A percentile compares a stretch with the other conserved stretches of the same genome.
These are phyloP conservation scores for Cordilura impudica DNA, from an alignment of 2,888 invertebrate genomes.

Conservation along the genomic window DNA sequence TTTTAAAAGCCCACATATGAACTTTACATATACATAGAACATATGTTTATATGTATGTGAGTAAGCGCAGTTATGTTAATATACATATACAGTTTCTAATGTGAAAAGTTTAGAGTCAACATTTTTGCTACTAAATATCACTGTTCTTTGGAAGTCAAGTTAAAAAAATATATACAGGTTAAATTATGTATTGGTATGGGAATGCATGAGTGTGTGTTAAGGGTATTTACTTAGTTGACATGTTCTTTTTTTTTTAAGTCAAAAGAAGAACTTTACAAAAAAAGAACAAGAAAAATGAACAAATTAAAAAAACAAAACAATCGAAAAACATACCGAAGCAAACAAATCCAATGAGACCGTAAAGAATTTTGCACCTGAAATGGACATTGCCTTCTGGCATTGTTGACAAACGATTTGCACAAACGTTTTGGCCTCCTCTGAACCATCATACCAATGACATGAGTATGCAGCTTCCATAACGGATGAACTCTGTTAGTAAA, in stretches of 20 bases:
- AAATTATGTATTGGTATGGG: neutral
- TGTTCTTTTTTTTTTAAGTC: too few species aligned
- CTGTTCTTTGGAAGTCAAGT: too few species aligned
- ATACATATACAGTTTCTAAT: too few species aligned
- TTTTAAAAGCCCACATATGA: neutral
- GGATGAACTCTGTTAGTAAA: constrained; percentile 85
- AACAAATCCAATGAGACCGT: constrained; percentile 92
- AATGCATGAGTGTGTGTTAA: neutral
- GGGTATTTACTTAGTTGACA: neutral
- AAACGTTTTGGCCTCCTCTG: constrained; percentile 93
- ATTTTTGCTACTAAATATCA: too few species aligned
- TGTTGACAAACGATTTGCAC: constrained; percentile 94
- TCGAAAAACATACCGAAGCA: constrained; percentile 85
- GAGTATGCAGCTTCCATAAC: constrained; percentile 95
- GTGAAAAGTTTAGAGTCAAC: too few species aligned
- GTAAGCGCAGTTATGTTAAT: too few species aligned
- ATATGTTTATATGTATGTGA: neutral
- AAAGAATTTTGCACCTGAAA: constrained; percentile 93
- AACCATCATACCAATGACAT: constrained; percentile 94
- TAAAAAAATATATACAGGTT: neutral
- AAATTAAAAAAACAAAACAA: neutral
- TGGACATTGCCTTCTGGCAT: constrained; percentile 92
- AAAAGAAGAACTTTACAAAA: neutral
- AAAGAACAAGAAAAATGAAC: neutral
- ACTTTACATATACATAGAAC: neutral